Conservation (phyloP, 1,140 invertebrate genomes). For the Drosophila tropicalis region DNA sequence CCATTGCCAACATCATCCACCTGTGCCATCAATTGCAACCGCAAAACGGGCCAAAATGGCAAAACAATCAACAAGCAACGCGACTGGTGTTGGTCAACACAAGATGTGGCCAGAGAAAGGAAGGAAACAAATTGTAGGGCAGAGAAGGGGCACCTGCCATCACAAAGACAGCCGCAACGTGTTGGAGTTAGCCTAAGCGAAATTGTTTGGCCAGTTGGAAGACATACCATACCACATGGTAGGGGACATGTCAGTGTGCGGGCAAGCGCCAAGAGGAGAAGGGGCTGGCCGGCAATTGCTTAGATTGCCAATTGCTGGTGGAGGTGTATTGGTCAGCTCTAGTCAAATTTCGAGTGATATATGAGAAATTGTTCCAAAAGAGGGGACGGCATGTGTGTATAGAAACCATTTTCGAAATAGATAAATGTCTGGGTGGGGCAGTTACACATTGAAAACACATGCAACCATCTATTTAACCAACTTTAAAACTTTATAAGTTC, state of each 20-base stretch:
- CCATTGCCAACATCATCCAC: conserved; percentile 35
- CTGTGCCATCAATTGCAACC: conserved; percentile 60
- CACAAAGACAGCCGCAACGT: conserved; percentile 46
- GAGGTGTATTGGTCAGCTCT: conserved; percentile 28
- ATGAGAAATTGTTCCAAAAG: conserved; percentile 15
- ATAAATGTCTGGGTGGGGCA: conserved; percentile 1
- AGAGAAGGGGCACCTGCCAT: conserved; percentile 1
- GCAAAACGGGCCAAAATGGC: conserved; percentile 60
- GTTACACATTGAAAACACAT: conserved; percentile 5
- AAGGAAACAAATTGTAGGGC: not conserved
- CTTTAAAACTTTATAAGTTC: not conserved
- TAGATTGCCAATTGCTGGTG: conserved; percentile 33
- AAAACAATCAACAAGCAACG: conserved; percentile 76
- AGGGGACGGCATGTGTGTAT: not conserved
- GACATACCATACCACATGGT: conserved; percentile 35
- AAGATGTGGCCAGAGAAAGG: conserved; percentile 24
- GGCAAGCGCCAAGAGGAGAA: not conserved
- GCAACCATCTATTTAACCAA: not conserved
- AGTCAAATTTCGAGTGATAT: conserved; percentile 39
- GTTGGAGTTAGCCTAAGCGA: conserved; percentile 38
- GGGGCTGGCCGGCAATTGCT: conserved; percentile 25
- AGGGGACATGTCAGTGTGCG: conserved; percentile 2
- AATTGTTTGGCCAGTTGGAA: conserved; percentile 45
- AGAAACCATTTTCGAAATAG: conserved; percentile 7
- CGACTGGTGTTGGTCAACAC: conserved; percentile 49